These are phyloP conservation scores for Morus bassanus DNA, from an alignment of 2,797 vertebrate genomes.

Conservation along the genomic window DNA sequence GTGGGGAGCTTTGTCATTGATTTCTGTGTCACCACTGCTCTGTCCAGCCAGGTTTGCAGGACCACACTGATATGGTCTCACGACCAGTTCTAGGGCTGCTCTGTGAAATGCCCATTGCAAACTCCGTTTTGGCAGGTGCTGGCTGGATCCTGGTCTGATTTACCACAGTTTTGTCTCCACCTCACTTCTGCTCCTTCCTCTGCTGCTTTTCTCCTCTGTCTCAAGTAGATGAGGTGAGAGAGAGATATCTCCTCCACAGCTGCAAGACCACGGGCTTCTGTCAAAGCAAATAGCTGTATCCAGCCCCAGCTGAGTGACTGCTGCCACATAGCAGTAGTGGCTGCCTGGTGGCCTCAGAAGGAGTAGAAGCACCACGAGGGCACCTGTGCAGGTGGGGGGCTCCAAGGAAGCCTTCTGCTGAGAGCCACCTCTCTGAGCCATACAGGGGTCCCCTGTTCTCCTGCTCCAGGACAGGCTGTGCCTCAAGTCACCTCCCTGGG, in stretches of 20 bases:
- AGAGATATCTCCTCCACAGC: background rate
- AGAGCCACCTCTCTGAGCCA: background rate
- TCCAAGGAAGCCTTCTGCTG: background rate
- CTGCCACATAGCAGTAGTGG: background rate
- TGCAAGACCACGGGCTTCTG: background rate
- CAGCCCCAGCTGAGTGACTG: background rate
- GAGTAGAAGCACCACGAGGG: background rate
- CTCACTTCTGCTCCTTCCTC: background rate
- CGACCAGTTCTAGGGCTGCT: background rate
- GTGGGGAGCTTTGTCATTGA: background rate
- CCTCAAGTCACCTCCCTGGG: background rate
- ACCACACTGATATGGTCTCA: background rate
- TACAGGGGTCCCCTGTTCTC: background rate
- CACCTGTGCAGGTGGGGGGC: background rate
- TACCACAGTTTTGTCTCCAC: background rate
- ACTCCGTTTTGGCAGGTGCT: background rate
- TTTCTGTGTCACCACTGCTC: background rate
- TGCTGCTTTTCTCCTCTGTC: background rate
- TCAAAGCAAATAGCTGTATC: background rate
- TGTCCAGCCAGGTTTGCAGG: background rate
- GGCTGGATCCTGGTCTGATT: background rate
- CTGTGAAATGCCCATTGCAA: background rate
- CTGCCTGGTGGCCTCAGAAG: background rate
- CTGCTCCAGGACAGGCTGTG: background rate
- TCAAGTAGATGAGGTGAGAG: background rate